phyloP scores from a whole-genome alignment of 2,797 vertebrate species.

The Lepidocolaptes lacrymiger region DNA sequence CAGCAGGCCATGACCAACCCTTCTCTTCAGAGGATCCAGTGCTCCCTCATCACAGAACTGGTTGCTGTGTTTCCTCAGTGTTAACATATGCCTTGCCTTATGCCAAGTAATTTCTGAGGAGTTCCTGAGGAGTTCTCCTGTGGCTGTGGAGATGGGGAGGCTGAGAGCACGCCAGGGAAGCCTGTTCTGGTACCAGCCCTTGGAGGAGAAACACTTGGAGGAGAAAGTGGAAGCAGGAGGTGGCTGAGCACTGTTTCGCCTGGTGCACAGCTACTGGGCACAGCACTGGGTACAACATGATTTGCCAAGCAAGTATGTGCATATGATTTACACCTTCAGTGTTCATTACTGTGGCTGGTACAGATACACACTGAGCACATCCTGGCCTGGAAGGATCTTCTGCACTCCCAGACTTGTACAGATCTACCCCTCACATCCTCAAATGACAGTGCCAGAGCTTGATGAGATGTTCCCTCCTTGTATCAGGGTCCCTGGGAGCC shows the following conservation, averaged over 20 bases:
- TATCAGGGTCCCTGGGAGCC: neutral
- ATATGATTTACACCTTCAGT: neutral
- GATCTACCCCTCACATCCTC: neutral
- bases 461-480: neutral
- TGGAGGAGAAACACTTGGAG: neutral
- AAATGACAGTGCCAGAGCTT: neutral
- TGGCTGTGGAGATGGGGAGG: neutral
- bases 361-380: neutral
- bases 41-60: neutral
- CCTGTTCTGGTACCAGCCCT: neutral
- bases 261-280: neutral
- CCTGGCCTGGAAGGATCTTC: neutral
- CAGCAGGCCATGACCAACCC: accelerated
- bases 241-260: neutral
- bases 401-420: neutral
- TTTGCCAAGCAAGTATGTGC: neutral
- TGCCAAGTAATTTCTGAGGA: neutral
- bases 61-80: neutral
- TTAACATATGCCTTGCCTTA: neutral
- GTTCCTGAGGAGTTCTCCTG: neutral
- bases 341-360: neutral
- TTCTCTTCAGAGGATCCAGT: neutral
- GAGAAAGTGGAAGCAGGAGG: neutral
- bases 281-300: neutral
- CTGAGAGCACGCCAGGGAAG: accelerated